Evolutionary conservation across 2,888 invertebrate genomes (phyloP).

Genomic region (Nomada hirtipes): DNA sequence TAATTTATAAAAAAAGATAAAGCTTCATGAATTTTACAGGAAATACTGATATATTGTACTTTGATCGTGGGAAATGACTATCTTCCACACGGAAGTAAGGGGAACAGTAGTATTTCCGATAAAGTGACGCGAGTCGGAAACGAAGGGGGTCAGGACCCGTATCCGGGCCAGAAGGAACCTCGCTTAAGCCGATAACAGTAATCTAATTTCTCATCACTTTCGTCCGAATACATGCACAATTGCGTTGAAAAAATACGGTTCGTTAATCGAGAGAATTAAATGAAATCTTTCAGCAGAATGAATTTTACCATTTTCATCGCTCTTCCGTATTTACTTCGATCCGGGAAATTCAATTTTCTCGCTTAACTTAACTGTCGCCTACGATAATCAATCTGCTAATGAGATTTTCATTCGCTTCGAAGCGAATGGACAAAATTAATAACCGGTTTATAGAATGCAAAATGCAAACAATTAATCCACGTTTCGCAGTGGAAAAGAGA

Average conservation of each 20-base stretch:
- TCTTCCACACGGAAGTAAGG: constrained; percentile 36
- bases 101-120: constrained; percentile 50
- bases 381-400: background rate
- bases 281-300: constrained; percentile 11
- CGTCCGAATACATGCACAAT: constrained; percentile 37
- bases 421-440: background rate
- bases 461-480: constrained; percentile 2
- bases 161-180: constrained; percentile 53
- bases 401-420: background rate
- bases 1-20: too few species aligned
- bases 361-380: background rate
- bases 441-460: background rate
- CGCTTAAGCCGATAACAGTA: constrained; percentile 75
- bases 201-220: constrained; percentile 73
- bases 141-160: constrained; percentile 49
- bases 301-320: constrained; percentile 9
- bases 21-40: too few species aligned
- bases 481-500: background rate
- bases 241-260: constrained; percentile 21
- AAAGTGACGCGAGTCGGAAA: constrained; percentile 60
- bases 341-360: constrained; percentile 10
- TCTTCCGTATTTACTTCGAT: constrained; percentile 7
- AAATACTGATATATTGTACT: too few species aligned
- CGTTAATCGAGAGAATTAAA: constrained; percentile 19
- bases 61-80: constrained; percentile 21